phyloP scores from a whole-genome alignment of 2,113 vertebrate genomes.

The Psittacula cyanocephala region DNA sequence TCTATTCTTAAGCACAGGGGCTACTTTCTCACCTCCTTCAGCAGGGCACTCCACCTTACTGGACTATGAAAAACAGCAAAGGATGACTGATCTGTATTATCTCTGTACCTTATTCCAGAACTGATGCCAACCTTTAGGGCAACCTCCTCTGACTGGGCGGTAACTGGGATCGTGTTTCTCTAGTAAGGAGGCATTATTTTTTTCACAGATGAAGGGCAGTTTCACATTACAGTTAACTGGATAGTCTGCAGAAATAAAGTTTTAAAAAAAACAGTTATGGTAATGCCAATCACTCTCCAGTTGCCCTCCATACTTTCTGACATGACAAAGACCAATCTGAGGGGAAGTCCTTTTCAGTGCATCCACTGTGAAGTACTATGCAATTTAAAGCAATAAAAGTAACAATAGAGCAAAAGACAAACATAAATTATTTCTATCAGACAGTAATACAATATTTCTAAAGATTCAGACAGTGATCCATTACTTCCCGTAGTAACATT shows the following conservation, averaged over 20 bases:
- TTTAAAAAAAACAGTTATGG: background rate
- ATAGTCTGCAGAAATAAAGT: constrained; percentile 54
- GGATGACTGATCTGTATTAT: background rate
- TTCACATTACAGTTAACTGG: constrained; percentile 68
- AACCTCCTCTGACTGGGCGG: constrained; percentile 66
- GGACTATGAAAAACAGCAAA: background rate
- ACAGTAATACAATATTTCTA: background rate
- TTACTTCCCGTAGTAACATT: background rate
- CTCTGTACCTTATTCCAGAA: constrained; percentile 89
- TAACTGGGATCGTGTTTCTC: constrained; percentile 79
- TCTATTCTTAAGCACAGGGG: background rate
- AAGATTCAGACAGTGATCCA: background rate
- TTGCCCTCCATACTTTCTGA: background rate
- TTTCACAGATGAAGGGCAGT: constrained; percentile 90
- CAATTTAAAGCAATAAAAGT: background rate
- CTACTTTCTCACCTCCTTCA: background rate
- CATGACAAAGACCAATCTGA: background rate
- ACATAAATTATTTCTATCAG: background rate
- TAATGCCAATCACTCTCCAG: background rate
- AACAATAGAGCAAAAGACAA: background rate
- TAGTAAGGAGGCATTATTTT: constrained; percentile 81
- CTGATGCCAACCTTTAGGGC: constrained; percentile 65
- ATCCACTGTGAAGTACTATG: background rate
- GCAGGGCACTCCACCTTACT: background rate
- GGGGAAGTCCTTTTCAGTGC: background rate